Base-by-base conservation (phyloP, 2,113 vertebrate genomes). In the Aplodontia rufa region DNA sequence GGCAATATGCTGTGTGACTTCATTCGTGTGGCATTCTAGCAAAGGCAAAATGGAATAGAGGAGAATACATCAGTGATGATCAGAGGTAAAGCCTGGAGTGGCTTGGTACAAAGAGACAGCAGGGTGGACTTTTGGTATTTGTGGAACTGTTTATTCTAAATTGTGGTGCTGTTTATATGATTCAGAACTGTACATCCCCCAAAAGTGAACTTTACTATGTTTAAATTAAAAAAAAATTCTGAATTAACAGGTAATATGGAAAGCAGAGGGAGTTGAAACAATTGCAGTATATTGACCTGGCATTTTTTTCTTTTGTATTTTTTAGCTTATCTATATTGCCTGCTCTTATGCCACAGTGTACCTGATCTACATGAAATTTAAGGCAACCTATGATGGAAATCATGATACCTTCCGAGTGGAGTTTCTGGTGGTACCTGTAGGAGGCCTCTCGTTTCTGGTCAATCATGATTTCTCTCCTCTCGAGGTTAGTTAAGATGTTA, bases 401-500 rank as follows among this genome's bases (percentile, higher is more conserved):
- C 99, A 99, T 0, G 99, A 99, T 96, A 99, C 99, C 0, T 99
- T 99, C 99, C 98, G 99, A 97, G 99, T 99, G 98, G 99, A 99
- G 98, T 99, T 99, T 84, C 99, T 99, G 96, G 99, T 99, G 4
- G 99, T 99, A 58, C 99, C 99, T 8, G 99, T 99, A 4, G 99
- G 99, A 19, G 99, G 99, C 11, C 98, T 99, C 84, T 99, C 99
- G 0, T 99, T 99, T 96, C 98, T 99, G 22, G 99, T 99, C 87
- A 99, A 99, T 98, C 99, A 99, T 3, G 99, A 99, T 97, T 99
- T 99, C 98, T 99, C 99, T 97, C 99, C 99, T n/a, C 98, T 99
- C 79, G 99, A 99, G 99, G 99, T 99, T 83, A 98, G 98, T 97
- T 49, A 32, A 51, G 60, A 42, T 40, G 17, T 32, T 84, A 28